Evolutionary conservation across 2,113 vertebrate species (phyloP).

Genomic region (Amia ocellicauda): DNA sequence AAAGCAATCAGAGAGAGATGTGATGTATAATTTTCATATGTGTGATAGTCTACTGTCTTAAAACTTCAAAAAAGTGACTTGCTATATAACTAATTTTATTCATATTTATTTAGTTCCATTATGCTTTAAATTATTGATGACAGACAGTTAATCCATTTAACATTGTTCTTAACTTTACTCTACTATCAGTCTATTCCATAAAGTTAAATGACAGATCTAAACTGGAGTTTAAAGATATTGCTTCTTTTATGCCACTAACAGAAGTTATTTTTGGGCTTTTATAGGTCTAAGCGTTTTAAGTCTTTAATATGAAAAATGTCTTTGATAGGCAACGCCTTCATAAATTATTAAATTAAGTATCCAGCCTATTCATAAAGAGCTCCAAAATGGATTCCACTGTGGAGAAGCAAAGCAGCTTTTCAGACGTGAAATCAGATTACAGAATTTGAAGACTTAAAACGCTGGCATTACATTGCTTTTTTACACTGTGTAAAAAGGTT

Average conservation of each 20-base stretch:
- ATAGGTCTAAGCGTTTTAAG: too few species aligned
- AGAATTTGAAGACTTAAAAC: not conserved
- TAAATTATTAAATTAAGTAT: not conserved
- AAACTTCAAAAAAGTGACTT: constrained; percentile 51
- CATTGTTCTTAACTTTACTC: constrained; percentile 35
- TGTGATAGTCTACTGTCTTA: constrained; percentile 61
- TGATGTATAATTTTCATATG: constrained; percentile 36
- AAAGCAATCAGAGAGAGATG: constrained; percentile 24
- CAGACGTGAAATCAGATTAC: not conserved
- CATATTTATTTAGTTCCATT: constrained; percentile 71
- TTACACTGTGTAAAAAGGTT: constrained; percentile 9
- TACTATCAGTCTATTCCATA: constrained; percentile 11
- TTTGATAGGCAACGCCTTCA: not conserved
- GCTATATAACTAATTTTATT: constrained; percentile 64
- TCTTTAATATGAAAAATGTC: not conserved
- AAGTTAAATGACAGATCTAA: not conserved
- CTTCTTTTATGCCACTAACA: not conserved
- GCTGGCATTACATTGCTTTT: not conserved
- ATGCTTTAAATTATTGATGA: constrained; percentile 66
- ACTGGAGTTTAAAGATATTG: not conserved
- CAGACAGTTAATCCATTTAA: constrained; percentile 42
- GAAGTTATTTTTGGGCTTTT: not conserved
- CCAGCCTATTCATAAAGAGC: too few species aligned
- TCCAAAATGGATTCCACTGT: not conserved
- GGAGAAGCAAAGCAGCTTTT: not conserved